A percentile compares a stretch with the other conserved stretches of the same genome.
These are phyloP conservation scores for Augiades crinisus DNA, from an alignment of 2,888 invertebrate species.

Conservation along the genomic window DNA sequence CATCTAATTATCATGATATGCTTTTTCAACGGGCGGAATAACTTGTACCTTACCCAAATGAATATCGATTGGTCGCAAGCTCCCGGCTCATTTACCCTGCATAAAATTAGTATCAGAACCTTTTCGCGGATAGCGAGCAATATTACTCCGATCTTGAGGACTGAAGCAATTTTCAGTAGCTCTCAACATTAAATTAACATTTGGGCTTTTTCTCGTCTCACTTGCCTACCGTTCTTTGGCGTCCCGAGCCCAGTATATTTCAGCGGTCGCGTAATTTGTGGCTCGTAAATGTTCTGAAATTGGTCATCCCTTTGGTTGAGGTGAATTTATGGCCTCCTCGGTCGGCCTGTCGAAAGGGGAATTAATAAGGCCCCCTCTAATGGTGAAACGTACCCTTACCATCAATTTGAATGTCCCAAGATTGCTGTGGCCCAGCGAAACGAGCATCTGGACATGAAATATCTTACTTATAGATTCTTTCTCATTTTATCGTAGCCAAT, in stretches of 20 bases:
- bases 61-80: constrained; percentile 65
- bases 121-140: constrained; percentile 60
- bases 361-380: constrained; percentile 81
- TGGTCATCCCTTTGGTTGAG: constrained; percentile 81
- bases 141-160: constrained; percentile 70
- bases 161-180: constrained; percentile 73
- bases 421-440: constrained; percentile 68
- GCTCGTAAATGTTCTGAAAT: constrained; percentile 82
- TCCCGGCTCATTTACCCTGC: constrained; percentile 70
- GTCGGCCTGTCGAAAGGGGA: constrained; percentile 80
- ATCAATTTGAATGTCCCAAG: constrained; percentile 79
- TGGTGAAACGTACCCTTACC: constrained; percentile 80
- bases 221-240: constrained; percentile 58
- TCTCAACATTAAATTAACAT: constrained; percentile 79
- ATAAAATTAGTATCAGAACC: constrained; percentile 74
- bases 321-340: constrained; percentile 80
- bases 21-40: constrained; percentile 56
- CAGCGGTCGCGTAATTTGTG: constrained; percentile 81
- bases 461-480: constrained; percentile 42
- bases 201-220: constrained; percentile 72
- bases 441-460: constrained; percentile 68
- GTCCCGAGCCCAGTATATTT: constrained; percentile 75
- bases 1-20: constrained; percentile 61
- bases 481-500: constrained; percentile 40
- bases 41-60: constrained; percentile 69